phyloP scores from a whole-genome alignment of 2,888 invertebrate species.

The Plusia festucae region DNA sequence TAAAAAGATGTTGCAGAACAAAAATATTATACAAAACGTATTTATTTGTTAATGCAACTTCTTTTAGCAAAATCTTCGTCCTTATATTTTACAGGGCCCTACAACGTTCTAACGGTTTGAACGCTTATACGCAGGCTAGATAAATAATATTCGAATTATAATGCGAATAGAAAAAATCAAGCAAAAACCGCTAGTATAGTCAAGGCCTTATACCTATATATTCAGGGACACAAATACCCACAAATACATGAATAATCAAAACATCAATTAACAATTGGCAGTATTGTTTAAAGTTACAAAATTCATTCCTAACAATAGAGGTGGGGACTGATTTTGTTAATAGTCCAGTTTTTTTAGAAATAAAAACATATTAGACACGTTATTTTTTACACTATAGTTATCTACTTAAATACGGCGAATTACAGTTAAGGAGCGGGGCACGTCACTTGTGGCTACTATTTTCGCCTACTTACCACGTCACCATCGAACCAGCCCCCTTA shows the following conservation, averaged over 20 bases:
- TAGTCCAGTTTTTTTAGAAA: too few relatives aligned
- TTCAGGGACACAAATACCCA: conserved; percentile 41
- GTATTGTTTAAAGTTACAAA: conserved; percentile 36
- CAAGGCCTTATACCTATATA: conserved; percentile 26
- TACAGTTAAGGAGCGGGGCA: too few relatives aligned
- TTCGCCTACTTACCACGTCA: too few relatives aligned
- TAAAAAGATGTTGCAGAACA: conserved; percentile 19
- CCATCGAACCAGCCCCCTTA: too few relatives aligned
- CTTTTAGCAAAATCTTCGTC: conserved; percentile 3
- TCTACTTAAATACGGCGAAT: too few relatives aligned
- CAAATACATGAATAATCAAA: conserved; percentile 55
- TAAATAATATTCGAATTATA: not conserved
- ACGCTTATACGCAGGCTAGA: not conserved
- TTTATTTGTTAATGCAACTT: conserved; percentile 8
- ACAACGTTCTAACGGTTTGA: conserved; percentile 7
- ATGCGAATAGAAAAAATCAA: not conserved
- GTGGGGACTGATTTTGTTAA: too few relatives aligned
- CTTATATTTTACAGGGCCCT: conserved; percentile 3
- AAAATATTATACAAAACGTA: not conserved
- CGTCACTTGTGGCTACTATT: too few relatives aligned
- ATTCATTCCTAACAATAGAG: too few relatives aligned
- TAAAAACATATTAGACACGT: too few relatives aligned
- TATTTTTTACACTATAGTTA: too few relatives aligned
- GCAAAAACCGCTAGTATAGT: conserved; percentile 8
- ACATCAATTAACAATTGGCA: conserved; percentile 30